These are phyloP conservation scores for Lates japonicus DNA, from an alignment of 2,797 vertebrate genomes.

Conservation along the genomic window DNA sequence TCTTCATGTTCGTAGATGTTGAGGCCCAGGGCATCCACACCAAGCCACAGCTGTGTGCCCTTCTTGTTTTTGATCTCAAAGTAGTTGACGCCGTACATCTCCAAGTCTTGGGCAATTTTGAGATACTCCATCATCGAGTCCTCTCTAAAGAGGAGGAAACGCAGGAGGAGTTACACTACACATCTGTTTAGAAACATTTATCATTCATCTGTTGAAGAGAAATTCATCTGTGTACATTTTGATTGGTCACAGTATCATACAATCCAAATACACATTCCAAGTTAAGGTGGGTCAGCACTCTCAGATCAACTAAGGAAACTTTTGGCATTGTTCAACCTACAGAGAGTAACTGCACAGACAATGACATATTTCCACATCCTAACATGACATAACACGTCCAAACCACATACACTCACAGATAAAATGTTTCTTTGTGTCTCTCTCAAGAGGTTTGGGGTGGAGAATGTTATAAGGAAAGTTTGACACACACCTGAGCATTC, in stretches of 20 bases:
- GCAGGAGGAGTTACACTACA: not conserved
- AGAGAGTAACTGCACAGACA: not conserved
- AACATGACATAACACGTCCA: slow-evolving; percentile 14
- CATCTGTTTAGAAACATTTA: not conserved
- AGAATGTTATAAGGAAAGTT: not conserved
- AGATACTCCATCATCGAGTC: slow-evolving; percentile 99
- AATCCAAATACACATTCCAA: not conserved
- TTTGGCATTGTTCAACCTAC: not conserved
- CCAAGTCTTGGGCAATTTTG: slow-evolving; percentile 98
- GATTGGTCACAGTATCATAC: not conserved
- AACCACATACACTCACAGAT: not conserved
- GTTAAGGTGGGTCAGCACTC: not conserved
- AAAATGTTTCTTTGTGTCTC: not conserved
- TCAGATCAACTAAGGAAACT: not conserved
- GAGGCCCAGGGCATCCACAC: slow-evolving; percentile 96
- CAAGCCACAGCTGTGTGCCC: slow-evolving; percentile 97
- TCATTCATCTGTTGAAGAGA: not conserved
- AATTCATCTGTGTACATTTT: not conserved
- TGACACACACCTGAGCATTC: slow-evolving; percentile 92
- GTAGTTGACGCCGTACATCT: slow-evolving; percentile 99
- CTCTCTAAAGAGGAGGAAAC: slow-evolving; percentile 85
- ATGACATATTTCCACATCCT: not conserved
- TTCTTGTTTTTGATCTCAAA: slow-evolving; percentile 99
- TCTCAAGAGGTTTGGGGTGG: not conserved
- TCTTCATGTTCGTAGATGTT: slow-evolving; percentile 99